Percentiles rank a stretch among this genome's conserved stretches.
phyloP scores from a whole-genome alignment of 2,888 invertebrate genomes.

The Morpho helenor region DNA sequence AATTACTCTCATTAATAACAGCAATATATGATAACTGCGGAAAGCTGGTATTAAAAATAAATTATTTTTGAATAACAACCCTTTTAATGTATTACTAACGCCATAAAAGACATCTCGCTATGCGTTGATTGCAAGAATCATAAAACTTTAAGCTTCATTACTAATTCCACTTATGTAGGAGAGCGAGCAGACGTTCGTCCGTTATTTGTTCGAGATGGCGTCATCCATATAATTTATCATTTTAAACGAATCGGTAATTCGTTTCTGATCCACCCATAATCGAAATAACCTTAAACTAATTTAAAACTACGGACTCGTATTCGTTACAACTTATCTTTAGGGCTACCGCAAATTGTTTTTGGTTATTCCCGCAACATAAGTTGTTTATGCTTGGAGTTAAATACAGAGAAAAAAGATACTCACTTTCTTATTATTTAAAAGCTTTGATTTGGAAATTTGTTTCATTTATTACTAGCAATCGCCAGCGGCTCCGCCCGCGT shows the following conservation, averaged over 20 bases:
- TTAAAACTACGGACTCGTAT: constrained; percentile 7
- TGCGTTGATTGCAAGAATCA: neutral
- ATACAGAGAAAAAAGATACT: no score
- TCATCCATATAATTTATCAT: constrained; percentile 44
- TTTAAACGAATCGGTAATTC: constrained; percentile 25
- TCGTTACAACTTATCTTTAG: constrained; percentile 1
- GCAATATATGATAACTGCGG: no score
- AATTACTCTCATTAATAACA: no score
- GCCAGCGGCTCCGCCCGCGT: no score
- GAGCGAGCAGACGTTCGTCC: constrained; percentile 21
- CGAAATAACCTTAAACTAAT: constrained; percentile 23
- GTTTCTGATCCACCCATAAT: constrained; percentile 20
- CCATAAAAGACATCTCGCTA: neutral
- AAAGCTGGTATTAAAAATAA: no score
- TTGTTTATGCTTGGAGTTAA: no score
- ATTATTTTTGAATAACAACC: no score
- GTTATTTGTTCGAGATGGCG: constrained; percentile 26
- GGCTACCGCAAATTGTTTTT: neutral
- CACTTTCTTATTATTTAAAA: no score
- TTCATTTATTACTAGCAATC: no score
- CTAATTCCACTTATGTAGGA: neutral
- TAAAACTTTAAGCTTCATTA: constrained; percentile 2
- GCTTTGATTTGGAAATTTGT: no score
- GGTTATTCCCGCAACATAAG: no score
- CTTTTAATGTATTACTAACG: no score